Base-by-base conservation (phyloP, 2,113 vertebrate genomes). In the Mesembrinibis cayennensis region DNA sequence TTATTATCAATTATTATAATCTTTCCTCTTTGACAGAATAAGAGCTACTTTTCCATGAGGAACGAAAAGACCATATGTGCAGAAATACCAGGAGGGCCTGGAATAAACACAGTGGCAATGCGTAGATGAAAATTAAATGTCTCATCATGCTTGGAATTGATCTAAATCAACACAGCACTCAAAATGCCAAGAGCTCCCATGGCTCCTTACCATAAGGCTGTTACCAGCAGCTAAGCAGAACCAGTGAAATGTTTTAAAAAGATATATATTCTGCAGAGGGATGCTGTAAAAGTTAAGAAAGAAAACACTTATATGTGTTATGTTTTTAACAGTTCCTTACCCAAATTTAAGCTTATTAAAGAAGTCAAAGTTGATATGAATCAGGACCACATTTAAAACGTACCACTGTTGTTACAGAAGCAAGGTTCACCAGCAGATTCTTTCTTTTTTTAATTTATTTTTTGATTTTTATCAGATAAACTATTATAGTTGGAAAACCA, bases 51-150 rank as follows among this genome's bases (percentile, higher is more conserved):
- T 89, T 84, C 81, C 53, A 50, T 1, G 5, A 89, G 27, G 30
- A 87, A 91, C 58, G 34, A 79, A 87, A 83, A 84, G 65, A 94
- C 61, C 30, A 56, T 82, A 97, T 73, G 62, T 56, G 71, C 66
- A 91, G 77, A 95, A 96, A 93, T 79, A 93, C 58, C 70, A 82
- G 53, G 53, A 96, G 36, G 44, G 69, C n/a, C 80, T 91, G 86
- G 30, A 89, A 79, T 49, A 82, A 91, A 91, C 52, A 83, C 3
- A 76, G 49, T 56, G 29, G 82, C 36, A 70, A 85, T 29, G 61
- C 17, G 82, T 4, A 82, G 70, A 89, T 72, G 34, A 94, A 91
- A 94, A 94, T 53, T 45, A 72, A 95, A 87, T 82, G 61, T 53
- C 38, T 92, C 66, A 53, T 87, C 34, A 32, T 66, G 49, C n/a